Evolutionary conservation across 2,797 vertebrate genomes (phyloP).

Genomic region (Limnodromus scolopaceus): DNA sequence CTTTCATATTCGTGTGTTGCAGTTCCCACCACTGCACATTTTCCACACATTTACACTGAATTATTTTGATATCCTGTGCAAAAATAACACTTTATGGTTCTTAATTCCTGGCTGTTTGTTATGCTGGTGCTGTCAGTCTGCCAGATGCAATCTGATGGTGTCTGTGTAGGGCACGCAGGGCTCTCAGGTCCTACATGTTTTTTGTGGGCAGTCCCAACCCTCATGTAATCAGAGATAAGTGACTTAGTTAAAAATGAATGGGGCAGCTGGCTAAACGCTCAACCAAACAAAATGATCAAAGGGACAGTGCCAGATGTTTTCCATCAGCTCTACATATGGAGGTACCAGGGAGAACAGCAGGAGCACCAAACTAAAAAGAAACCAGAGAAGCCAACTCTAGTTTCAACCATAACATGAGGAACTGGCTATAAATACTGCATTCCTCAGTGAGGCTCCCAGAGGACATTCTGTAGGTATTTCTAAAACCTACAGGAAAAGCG

Average conservation of each 20-base stretch:
- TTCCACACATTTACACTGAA: background rate
- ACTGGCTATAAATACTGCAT: slow-evolving; percentile 70
- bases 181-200: background rate
- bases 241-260: slow-evolving; percentile 72
- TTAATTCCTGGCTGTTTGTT: background rate
- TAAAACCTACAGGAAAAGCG: slow-evolving; percentile 56
- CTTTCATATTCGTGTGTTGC: background rate
- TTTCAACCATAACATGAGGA: slow-evolving; percentile 76
- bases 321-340: slow-evolving; percentile 68
- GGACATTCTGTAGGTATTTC: slow-evolving; percentile 51
- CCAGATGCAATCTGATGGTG: background rate
- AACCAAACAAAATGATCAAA: slow-evolving; percentile 75
- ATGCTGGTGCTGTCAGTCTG: background rate
- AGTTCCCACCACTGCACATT: background rate
- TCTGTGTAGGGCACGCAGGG: background rate
- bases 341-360: slow-evolving; percentile 70
- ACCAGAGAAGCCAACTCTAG: slow-evolving; percentile 74
- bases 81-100: background rate
- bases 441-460: slow-evolving; percentile 46
- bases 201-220: slow-evolving; percentile 44
- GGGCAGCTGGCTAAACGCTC: slow-evolving; percentile 75
- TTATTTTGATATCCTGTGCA: background rate
- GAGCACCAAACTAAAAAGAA: slow-evolving; percentile 71
- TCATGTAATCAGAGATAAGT: slow-evolving; percentile 64
- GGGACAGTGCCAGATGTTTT: slow-evolving; percentile 77